phyloP scores from a whole-genome alignment of 2,888 invertebrate genomes.

The Sesamia inferens region DNA sequence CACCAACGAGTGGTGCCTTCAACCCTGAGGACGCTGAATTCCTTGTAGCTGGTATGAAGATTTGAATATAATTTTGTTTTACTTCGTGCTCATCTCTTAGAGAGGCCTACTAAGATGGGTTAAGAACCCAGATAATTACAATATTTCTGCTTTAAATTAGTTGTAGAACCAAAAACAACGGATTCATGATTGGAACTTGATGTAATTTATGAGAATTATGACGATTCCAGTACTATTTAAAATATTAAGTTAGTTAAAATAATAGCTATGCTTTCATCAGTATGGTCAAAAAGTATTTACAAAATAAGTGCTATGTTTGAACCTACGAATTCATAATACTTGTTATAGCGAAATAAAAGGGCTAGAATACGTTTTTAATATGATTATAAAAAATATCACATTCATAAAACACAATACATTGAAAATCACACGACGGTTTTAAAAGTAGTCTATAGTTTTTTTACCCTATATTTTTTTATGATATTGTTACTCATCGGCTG shows the following conservation, averaged over 20 bases:
- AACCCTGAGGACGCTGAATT: constrained; percentile 79
- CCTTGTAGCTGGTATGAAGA: constrained; percentile 71
- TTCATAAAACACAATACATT: too few relatives aligned
- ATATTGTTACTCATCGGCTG: too few relatives aligned
- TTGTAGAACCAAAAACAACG: neutral
- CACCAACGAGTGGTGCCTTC: constrained; percentile 72
- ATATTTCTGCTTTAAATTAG: neutral
- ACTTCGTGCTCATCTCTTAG: neutral
- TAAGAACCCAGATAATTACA: too few relatives aligned
- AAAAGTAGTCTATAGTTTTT: too few relatives aligned
- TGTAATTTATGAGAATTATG: neutral
- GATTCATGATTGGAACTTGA: neutral
- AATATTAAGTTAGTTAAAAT: neutral
- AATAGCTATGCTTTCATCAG: neutral
- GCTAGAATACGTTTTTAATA: too few relatives aligned
- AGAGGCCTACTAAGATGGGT: neutral
- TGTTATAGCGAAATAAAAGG: too few relatives aligned
- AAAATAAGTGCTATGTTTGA: neutral
- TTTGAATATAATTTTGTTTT: neutral
- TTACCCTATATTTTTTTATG: too few relatives aligned
- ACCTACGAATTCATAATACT: too few relatives aligned
- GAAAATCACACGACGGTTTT: too few relatives aligned
- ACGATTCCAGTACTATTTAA: neutral
- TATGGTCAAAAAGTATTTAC: neutral
- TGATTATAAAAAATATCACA: too few relatives aligned